phyloP scores from a whole-genome alignment of 2,888 invertebrate genomes.

The Brachynemurus nebulosus region DNA sequence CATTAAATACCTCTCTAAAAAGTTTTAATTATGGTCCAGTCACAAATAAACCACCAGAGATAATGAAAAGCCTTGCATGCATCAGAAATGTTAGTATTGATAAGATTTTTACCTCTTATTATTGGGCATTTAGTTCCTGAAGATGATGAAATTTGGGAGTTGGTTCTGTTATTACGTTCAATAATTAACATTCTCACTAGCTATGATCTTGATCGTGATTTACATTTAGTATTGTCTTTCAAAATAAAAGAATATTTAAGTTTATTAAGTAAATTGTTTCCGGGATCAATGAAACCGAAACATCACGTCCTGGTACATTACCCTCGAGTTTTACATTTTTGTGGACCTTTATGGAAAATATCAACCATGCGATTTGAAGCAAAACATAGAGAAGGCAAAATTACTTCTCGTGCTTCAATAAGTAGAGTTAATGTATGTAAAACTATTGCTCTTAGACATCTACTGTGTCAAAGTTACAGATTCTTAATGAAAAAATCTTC shows the following conservation, averaged over 20 bases:
- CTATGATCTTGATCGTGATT: too few species aligned
- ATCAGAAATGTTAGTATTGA: conserved; percentile 9
- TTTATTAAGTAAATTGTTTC: conserved; percentile 12
- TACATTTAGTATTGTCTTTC: not conserved
- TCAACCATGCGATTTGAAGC: not conserved
- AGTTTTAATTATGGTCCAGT: not conserved
- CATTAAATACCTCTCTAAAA: not conserved
- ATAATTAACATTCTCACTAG: too few species aligned
- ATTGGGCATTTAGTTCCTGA: conserved; percentile 11
- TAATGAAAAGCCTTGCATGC: conserved; percentile 5
- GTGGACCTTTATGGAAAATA: not conserved
- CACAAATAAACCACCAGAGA: not conserved
- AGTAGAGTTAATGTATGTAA: not conserved
- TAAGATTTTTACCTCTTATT: conserved; percentile 9
- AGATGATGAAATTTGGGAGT: conserved; percentile 1
- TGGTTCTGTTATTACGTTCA: not conserved
- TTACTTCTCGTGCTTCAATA: not conserved
- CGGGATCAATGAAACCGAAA: conserved; percentile 3
- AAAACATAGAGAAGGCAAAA: not conserved
- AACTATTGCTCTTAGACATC: not conserved
- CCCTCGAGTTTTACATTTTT: not conserved
- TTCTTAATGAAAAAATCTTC: too few species aligned
- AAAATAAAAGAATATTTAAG: not conserved
- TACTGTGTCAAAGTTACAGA: too few species aligned
- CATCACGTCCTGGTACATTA: not conserved